A percentile compares a stretch with the other conserved stretches of the same genome.
Evolutionary conservation across 2,888 invertebrate species (phyloP).

Genomic region (Bruchidius siliquastri): DNA sequence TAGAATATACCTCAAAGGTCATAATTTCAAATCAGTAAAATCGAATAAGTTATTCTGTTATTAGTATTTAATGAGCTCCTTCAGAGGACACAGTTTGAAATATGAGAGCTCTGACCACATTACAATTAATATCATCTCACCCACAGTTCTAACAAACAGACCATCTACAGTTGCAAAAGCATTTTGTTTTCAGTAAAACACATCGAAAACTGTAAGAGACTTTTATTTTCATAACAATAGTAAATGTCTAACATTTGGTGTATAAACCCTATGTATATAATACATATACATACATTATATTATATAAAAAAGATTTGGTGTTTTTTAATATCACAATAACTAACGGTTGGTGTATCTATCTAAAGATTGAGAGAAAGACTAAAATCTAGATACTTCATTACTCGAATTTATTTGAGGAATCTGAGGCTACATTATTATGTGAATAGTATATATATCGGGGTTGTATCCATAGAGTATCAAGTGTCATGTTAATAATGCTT

Average conservation of each 20-base stretch:
- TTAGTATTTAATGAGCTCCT: too few relatives aligned
- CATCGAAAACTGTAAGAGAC: background rate
- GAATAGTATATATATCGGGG: background rate
- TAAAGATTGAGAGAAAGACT: background rate
- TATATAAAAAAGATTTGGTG: slow-evolving; percentile 28
- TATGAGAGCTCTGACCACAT: too few relatives aligned
- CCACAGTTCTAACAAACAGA: too few relatives aligned
- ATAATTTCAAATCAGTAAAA: too few relatives aligned
- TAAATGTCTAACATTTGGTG: slow-evolving; percentile 25
- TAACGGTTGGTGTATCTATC: background rate
- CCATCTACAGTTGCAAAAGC: too few relatives aligned
- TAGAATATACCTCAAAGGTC: too few relatives aligned
- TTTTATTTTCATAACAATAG: slow-evolving; percentile 26
- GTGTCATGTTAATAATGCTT: too few relatives aligned
- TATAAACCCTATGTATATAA: slow-evolving; percentile 15
- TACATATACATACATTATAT: background rate
- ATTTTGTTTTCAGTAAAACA: too few relatives aligned
- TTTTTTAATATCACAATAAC: slow-evolving; percentile 29
- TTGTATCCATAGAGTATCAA: background rate
- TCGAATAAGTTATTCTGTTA: too few relatives aligned
- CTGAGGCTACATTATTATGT: background rate
- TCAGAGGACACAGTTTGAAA: too few relatives aligned
- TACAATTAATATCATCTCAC: too few relatives aligned
- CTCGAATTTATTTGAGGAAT: background rate
- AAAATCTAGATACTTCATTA: background rate